Evolutionary conservation across 2,888 invertebrate genomes (phyloP), one percentile per base, ranked within the genome.

Genomic region (Limnephilus lunatus): DNA sequence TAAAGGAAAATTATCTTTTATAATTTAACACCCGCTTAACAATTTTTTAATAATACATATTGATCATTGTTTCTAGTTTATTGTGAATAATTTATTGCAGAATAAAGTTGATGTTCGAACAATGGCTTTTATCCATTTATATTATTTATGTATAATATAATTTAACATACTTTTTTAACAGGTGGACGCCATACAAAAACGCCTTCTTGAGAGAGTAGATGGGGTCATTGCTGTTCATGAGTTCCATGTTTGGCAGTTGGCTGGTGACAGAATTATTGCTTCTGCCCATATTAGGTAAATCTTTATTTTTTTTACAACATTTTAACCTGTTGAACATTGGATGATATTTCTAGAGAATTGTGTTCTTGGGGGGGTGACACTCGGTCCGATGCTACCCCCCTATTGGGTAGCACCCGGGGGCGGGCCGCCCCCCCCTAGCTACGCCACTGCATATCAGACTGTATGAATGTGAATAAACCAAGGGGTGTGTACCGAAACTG

Each of bases 191-290:
- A 98, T 99, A 94, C 98, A 99, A 95, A 97, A 98, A 94, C 97
- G 98, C 93, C 96, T 99, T 85, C 95, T 99, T 93, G 98, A 98
- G 94, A 98, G 98, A 94, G 98, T 99, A 44, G 99, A 99, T 94
- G 99, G 99, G 0, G 99, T 99, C 35, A 95, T 99, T 91, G 99
- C 99, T 0, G 99, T 99, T 1, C 99, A 99, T 95, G 99, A 99
- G 95, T 99, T 99, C 95, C 99, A 99, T 95, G 98, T 99, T 15
- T 99, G 99, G 99, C 99, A 99, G 96, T 96, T 99, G 94, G 99
- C 99, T 81, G 99, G 99, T 0, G 99, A 99, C 95, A 97, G 99
- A 94, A 99, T 99, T 94, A 99, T 99, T 94, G 99, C 99, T 90
- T 99, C 99, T 25, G 99, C 99, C 9, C 99, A 99, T 95, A 99